phyloP scores from a whole-genome alignment of 1,140 invertebrate genomes.

The Pygmarrhopalites habei region DNA sequence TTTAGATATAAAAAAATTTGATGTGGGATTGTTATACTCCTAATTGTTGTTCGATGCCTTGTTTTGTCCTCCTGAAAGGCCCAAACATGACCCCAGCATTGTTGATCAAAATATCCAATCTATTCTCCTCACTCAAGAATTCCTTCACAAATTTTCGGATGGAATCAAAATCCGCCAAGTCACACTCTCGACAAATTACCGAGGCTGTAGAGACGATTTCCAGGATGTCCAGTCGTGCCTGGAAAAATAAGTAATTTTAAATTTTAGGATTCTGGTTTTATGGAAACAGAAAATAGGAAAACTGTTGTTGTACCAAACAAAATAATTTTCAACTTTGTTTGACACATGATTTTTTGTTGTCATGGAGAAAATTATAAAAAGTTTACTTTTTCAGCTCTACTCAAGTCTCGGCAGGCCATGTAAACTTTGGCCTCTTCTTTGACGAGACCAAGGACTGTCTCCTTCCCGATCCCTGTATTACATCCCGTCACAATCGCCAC shows the following conservation, averaged over 20 bases:
- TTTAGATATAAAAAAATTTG: constrained; percentile 85
- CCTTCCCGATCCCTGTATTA: constrained; percentile 81
- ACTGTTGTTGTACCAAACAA: too few relatives aligned
- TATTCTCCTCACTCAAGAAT: constrained; percentile 43
- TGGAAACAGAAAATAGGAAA: too few relatives aligned
- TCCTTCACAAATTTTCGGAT: constrained; percentile 63
- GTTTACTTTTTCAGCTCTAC: constrained; percentile 45
- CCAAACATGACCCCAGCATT: constrained; percentile 69
- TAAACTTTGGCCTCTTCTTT: constrained; percentile 66
- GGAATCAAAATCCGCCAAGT: constrained; percentile 70
- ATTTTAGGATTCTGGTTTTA: too few relatives aligned
- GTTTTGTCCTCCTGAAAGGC: constrained; percentile 58
- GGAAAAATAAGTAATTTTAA: too few relatives aligned
- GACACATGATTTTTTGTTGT: too few relatives aligned
- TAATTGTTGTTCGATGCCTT: constrained; percentile 81
- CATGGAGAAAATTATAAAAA: too few relatives aligned
- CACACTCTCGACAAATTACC: constrained; percentile 71
- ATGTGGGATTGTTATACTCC: constrained; percentile 89
- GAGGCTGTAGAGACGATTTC: constrained; percentile 66
- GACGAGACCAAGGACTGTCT: constrained; percentile 66
- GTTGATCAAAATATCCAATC: constrained; percentile 30
- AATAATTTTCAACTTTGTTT: too few relatives aligned
- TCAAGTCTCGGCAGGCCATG: constrained; percentile 70
- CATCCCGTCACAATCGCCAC: constrained; percentile 75
- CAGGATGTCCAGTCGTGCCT: constrained; percentile 67